These are phyloP conservation scores for Silurus asotus DNA, from an alignment of 2,113 vertebrate species.

Conservation along the genomic window DNA sequence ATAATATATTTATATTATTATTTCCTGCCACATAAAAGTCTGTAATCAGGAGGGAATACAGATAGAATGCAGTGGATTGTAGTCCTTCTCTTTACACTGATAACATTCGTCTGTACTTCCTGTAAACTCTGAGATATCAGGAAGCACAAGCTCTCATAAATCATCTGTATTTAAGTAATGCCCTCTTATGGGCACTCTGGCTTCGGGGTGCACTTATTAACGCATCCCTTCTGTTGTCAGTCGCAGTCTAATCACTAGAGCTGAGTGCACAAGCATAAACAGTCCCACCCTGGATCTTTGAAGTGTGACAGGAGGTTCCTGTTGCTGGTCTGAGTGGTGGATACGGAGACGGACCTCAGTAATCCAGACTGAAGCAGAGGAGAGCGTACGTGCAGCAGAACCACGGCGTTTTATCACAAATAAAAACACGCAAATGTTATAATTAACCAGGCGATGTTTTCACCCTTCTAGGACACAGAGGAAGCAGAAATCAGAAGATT, in stretches of 20 bases:
- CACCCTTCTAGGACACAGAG: not conserved
- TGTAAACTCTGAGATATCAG: not conserved
- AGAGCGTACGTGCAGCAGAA: not conserved
- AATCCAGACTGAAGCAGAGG: constrained; percentile 32
- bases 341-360: constrained; percentile 34
- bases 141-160: constrained; percentile 7
- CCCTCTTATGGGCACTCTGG: constrained; percentile 33
- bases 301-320: constrained; percentile 46
- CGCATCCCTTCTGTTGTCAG: constrained; percentile 32
- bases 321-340: constrained; percentile 21
- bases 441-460: constrained; percentile 6
- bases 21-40: not conserved
- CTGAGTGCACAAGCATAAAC: constrained; percentile 43
- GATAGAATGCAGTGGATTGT: not conserved
- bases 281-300: constrained; percentile 51
- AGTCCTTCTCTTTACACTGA: not conserved
- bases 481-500: not conserved
- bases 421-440: not conserved
- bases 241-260: constrained; percentile 30
- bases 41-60: not conserved
- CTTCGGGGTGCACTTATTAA: constrained; percentile 29
- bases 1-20: not conserved
- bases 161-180: constrained; percentile 1
- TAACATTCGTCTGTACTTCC: not conserved
- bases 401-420: constrained; percentile 13